These are phyloP conservation scores for Sebastes cheni DNA, from an alignment of 2,797 vertebrate genomes.

Conservation along the genomic window DNA sequence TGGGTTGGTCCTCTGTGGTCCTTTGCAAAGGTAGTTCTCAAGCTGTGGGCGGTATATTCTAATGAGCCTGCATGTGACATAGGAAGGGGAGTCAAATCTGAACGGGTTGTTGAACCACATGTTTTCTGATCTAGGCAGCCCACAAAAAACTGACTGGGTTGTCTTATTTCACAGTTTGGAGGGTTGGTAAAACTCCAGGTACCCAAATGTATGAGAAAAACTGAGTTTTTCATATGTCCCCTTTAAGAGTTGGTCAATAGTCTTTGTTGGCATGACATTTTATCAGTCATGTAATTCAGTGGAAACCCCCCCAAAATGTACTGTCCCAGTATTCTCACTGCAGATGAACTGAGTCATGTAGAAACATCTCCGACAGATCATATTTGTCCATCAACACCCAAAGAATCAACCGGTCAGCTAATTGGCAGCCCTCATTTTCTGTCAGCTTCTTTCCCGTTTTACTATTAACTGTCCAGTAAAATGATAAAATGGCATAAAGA, in stretches of 20 bases:
- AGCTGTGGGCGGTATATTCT: too few species aligned
- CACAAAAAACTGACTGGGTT: too few species aligned
- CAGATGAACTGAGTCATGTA: neutral
- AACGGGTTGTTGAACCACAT: too few species aligned
- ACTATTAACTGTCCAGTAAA: neutral
- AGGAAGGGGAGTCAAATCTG: too few species aligned
- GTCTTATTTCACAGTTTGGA: neutral
- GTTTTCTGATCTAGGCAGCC: too few species aligned
- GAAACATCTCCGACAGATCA: neutral
- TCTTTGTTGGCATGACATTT: neutral
- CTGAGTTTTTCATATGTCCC: neutral
- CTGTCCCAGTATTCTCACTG: neutral
- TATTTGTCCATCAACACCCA: neutral
- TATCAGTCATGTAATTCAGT: neutral
- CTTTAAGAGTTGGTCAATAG: neutral
- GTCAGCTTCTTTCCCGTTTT: neutral
- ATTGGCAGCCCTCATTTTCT: neutral
- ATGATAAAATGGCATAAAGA: neutral
- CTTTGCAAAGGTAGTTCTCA: too few species aligned
- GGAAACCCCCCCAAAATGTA: neutral
- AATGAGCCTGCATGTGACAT: too few species aligned
- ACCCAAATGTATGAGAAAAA: neutral
- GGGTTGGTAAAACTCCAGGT: neutral
- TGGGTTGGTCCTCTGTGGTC: too few species aligned
- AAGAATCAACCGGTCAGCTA: neutral